Evolutionary conservation across 35 echinoderm and acorn worm genomes (phyloP).

Genomic region (Stichopus chloronotus): DNA sequence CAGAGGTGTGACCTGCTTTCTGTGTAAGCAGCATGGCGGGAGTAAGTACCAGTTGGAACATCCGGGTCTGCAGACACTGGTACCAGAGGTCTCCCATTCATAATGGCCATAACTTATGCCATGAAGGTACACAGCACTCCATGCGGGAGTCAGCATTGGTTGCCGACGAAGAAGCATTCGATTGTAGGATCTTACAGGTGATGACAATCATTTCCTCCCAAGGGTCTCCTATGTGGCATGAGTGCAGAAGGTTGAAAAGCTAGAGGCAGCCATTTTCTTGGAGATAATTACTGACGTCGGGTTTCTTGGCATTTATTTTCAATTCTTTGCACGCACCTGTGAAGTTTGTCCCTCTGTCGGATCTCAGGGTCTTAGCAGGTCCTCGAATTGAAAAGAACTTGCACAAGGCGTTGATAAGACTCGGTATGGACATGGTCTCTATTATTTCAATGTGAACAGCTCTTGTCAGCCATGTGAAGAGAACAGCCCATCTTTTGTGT

Average conservation of each 20-base stretch:
- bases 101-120: slow-evolving; percentile 58
- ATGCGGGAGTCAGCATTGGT: neutral
- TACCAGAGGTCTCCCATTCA: slow-evolving; percentile 39
- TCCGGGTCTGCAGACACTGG: slow-evolving; percentile 56
- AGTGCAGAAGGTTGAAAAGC: slow-evolving; percentile 52
- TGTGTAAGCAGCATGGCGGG: slow-evolving; percentile 57
- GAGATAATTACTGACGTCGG: neutral
- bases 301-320: neutral
- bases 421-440: neutral
- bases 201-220: slow-evolving; percentile 60
- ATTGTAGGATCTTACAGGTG: neutral
- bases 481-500: slow-evolving; percentile 46
- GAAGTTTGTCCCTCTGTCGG: slow-evolving; percentile 69
- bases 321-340: slow-evolving; percentile 53
- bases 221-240: slow-evolving; percentile 30
- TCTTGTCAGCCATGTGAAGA: slow-evolving; percentile 52
- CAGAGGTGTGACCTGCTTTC: slow-evolving; percentile 4
- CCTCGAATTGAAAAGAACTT: slow-evolving; percentile 56
- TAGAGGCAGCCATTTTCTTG: slow-evolving; percentile 16
- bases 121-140: slow-evolving; percentile 43
- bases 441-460: slow-evolving; percentile 48
- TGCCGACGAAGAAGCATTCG: slow-evolving; percentile 1
- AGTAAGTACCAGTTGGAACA: slow-evolving; percentile 18
- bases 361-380: slow-evolving; percentile 55
- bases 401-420: slow-evolving; percentile 53